Percentiles rank a stretch among this genome's conserved stretches.
These are phyloP conservation scores for Amblyjoppa fuscipennis DNA, from an alignment of 2,888 invertebrate genomes.

Conservation along the genomic window DNA sequence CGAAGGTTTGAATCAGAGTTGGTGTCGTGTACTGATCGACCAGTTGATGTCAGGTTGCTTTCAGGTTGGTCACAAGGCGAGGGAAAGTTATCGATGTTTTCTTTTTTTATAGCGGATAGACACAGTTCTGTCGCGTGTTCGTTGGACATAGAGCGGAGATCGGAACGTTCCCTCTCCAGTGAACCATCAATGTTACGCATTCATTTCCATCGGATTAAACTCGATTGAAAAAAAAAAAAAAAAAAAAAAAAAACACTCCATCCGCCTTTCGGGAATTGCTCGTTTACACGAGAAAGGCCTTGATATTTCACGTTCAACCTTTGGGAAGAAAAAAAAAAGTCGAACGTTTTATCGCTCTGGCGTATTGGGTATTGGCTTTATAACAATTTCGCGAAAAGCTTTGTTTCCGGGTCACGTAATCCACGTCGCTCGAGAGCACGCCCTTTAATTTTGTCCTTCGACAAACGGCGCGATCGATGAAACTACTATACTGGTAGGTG, in stretches of 20 bases:
- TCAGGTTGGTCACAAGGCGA: no score
- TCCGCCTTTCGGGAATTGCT: slow-evolving; percentile 1
- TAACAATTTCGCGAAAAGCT: slow-evolving; percentile 56
- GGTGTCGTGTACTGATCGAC: no score
- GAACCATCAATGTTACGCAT: slow-evolving; percentile 3
- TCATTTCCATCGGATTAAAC: not conserved
- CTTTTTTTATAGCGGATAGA: not conserved
- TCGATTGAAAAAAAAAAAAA: not conserved
- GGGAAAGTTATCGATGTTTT: not conserved
- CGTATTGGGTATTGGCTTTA: slow-evolving; percentile 40
- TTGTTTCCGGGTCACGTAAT: slow-evolving; percentile 65
- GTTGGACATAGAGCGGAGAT: not conserved
- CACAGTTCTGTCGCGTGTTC: slow-evolving; percentile 2
- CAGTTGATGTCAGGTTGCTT: no score
- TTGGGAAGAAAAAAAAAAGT: not conserved
- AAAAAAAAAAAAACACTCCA: not conserved
- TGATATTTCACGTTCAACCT: slow-evolving; percentile 18
- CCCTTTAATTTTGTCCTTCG: slow-evolving; percentile 66
- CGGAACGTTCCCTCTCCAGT: not conserved
- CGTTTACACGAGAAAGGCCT: not conserved
- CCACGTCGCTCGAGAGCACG: slow-evolving; percentile 53
- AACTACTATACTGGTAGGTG: slow-evolving; percentile 39
- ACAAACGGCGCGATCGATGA: slow-evolving; percentile 61
- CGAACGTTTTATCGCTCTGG: slow-evolving; percentile 15
- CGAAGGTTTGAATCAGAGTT: no score